A percentile compares a stretch with the other conserved stretches of the same genome.
Conservation (phyloP, 2,888 invertebrate species). For the Venustoraphidia nigricollis region DNA sequence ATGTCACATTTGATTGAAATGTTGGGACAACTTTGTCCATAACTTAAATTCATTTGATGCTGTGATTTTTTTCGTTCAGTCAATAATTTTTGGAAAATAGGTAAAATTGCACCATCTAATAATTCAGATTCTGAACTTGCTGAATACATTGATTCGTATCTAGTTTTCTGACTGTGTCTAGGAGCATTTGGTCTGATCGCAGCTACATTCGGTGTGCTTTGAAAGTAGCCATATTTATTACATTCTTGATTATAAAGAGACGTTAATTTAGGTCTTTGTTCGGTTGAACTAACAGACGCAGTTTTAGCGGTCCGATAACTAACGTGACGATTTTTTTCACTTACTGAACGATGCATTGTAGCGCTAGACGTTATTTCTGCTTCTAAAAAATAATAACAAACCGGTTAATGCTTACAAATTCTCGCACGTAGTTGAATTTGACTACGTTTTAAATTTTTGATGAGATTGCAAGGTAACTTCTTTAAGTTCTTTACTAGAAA, state of each 20-base stretch:
- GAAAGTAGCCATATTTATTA: slow-evolving; percentile 34
- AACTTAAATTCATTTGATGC: slow-evolving; percentile 49
- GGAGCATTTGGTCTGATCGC: slow-evolving; percentile 19
- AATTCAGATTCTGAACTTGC: slow-evolving; percentile 74
- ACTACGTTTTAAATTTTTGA: no score
- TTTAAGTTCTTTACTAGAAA: no score
- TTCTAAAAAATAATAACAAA: no score
- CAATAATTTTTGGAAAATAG: slow-evolving; percentile 82
- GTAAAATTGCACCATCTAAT: slow-evolving; percentile 67
- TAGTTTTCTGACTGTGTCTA: slow-evolving; percentile 13
- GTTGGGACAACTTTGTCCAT: slow-evolving; percentile 81
- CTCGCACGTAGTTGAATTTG: no score
- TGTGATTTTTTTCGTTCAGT: slow-evolving; percentile 61
- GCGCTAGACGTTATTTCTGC: no score
- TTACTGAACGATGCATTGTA: slow-evolving; percentile 25
- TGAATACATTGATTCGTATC: slow-evolving; percentile 44
- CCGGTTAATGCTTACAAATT: no score
- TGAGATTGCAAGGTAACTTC: no score
- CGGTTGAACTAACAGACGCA: not conserved
- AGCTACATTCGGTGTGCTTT: slow-evolving; percentile 46
- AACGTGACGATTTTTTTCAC: slow-evolving; percentile 25
- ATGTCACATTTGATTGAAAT: slow-evolving; percentile 93
- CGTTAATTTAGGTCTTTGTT: slow-evolving; percentile 8
- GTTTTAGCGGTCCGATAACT: slow-evolving; percentile 18
- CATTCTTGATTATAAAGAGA: slow-evolving; percentile 26